Base-by-base conservation (phyloP, 2,888 invertebrate genomes). In the Drosophila multiciliata region DNA sequence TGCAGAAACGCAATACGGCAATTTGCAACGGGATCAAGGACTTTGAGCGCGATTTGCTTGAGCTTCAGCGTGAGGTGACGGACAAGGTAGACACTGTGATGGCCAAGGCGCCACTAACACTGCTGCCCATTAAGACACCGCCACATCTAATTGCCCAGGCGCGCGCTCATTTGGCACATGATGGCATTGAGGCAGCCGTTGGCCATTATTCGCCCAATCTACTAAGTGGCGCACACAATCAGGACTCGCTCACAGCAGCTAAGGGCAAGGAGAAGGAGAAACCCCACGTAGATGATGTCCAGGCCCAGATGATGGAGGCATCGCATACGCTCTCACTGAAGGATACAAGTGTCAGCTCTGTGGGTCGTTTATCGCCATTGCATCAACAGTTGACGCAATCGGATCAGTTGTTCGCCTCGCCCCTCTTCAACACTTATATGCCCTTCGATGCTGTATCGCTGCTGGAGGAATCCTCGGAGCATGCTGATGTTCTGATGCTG, bases 1-100 rank as follows among this genome's bases (percentile, higher is more conserved):
- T 98, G 60, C 95, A 95, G 65, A 94, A 94, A 52, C 94, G 96
- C 26, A 96, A 96, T 81, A 92, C 94, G 6, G 93, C 93, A 23
- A 94, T 97, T 17, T 94, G 94, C 81, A 94, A 94, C 0, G 95
- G 96, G 54, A 95, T 97, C 0, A 93, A 94, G 17, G 94, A 94
- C 54, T 94, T 98, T 26, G 95, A 95, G 55, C 94, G 95, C 52
- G 96, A 96, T 84, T 96, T 98, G 84, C 92, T 94, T 15, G 95
- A 95, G 67, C 97, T 98, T 89, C 95, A 96, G 95, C 95, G 96
- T 64, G 96, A 96, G 92, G 96, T 98, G 55, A 94, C 94, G 35
- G 94, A 95, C 61, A 96, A 96, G 93, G 96, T 98, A 15, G 94
- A 95, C 73, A 94, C 94, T 55, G 96, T 97, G 1, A 93, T 97